Percentiles rank a stretch among this genome's conserved stretches.
These are phyloP conservation scores for Heptranchias perlo DNA, from an alignment of 2,113 vertebrate species.

Conservation along the genomic window DNA sequence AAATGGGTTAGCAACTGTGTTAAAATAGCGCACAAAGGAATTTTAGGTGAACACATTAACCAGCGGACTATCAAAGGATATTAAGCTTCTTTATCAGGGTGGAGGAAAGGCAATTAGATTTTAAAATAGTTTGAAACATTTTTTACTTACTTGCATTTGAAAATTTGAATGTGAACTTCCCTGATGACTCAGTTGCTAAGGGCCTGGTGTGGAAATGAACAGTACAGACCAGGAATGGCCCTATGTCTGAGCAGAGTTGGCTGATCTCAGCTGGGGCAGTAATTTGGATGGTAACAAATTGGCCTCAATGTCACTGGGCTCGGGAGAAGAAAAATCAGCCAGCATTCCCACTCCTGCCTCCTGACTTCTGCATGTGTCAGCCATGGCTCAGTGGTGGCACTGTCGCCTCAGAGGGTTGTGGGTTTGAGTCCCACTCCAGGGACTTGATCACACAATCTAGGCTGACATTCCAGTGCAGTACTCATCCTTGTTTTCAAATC, in stretches of 20 bases:
- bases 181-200: not conserved
- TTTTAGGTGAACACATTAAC: not conserved
- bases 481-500: too few species aligned
- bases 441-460: not conserved
- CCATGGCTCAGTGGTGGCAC: not conserved
- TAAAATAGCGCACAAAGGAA: not conserved
- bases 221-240: not conserved
- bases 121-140: not conserved
- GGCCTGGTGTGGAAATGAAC: not conserved
- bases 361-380: not conserved
- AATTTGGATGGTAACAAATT: not conserved
- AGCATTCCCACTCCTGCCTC: not conserved
- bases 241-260: not conserved
- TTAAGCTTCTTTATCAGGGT: too few species aligned
- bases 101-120: not conserved
- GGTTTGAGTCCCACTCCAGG: too few species aligned
- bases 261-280: not conserved
- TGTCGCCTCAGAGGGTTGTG: too few species aligned
- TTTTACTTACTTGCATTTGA: not conserved
- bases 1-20: not conserved
- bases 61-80: too few species aligned
- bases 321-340: not conserved
- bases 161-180: not conserved
- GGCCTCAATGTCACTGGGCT: not conserved
- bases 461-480: not conserved